phyloP scores from a whole-genome alignment of 2,888 invertebrate species.

The Thalpophila matura region DNA sequence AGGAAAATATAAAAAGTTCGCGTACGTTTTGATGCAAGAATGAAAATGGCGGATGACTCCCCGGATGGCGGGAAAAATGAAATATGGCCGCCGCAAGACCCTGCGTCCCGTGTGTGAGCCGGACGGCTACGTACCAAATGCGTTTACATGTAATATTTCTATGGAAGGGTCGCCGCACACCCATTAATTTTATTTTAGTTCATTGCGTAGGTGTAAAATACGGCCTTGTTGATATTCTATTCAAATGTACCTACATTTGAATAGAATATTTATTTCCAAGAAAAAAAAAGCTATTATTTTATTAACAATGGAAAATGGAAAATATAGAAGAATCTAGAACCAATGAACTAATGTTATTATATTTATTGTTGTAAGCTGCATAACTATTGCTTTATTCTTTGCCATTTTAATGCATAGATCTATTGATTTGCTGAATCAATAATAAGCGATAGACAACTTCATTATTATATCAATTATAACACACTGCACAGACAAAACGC shows the following conservation, averaged over 20 bases:
- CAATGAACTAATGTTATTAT: too few species aligned
- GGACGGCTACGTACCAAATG: constrained; percentile 52
- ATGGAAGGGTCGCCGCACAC: constrained; percentile 54
- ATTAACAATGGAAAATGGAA: not conserved
- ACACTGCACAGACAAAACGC: constrained; percentile 27
- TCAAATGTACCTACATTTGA: constrained; percentile 24
- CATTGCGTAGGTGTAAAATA: constrained; percentile 62
- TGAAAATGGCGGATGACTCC: constrained; percentile 78
- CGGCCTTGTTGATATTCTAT: constrained; percentile 31
- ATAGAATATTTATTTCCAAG: constrained; percentile 20
- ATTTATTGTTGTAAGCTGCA: too few species aligned
- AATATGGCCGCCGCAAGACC: constrained; percentile 79
- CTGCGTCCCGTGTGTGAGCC: constrained; percentile 55
- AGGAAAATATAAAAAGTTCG: constrained; percentile 66
- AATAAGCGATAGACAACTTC: too few species aligned
- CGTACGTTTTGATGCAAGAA: constrained; percentile 71
- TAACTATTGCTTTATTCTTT: too few species aligned
- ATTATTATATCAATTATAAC: constrained; percentile 10
- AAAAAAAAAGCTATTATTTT: not conserved
- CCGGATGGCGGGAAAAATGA: constrained; percentile 80
- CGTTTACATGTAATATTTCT: constrained; percentile 58
- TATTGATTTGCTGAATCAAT: constrained; percentile 22
- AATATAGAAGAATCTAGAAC: not conserved
- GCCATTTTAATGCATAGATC: too few species aligned
- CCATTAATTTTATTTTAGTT: constrained; percentile 65